phyloP scores from a whole-genome alignment of 1,140 invertebrate species.

The Oreohelix idahoensis region DNA sequence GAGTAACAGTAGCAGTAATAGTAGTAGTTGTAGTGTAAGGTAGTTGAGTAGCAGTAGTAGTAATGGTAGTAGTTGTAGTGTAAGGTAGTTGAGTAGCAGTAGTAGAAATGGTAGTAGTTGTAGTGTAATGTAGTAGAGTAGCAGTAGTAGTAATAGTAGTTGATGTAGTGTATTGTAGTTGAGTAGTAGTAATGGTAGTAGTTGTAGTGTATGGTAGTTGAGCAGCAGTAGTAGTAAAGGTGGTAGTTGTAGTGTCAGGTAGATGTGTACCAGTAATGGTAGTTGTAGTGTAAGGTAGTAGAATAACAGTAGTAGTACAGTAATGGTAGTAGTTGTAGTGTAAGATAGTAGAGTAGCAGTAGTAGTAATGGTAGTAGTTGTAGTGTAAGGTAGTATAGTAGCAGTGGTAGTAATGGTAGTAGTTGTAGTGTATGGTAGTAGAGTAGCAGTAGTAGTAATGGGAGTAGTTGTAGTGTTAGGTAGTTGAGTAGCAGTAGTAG shows the following conservation, averaged over 20 bases:
- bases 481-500: not conserved
- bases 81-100: no score
- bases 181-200: conserved; percentile 24
- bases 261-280: conserved; percentile 16
- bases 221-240: conserved; percentile 5
- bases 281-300: not conserved
- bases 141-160: no score
- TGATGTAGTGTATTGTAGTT: no score
- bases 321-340: conserved; percentile 23
- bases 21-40: no score
- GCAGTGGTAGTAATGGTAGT: not conserved
- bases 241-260: conserved; percentile 8
- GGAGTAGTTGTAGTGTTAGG: no score
- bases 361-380: conserved; percentile 19
- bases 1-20: no score
- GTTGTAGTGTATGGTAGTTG: no score
- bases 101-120: no score
- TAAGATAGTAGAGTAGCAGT: conserved; percentile 30
- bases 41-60: no score
- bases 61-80: no score
- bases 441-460: not conserved
- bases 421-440: not conserved
- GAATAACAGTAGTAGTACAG: not conserved
- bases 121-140: no score
- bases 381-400: conserved; percentile 28